Base-by-base conservation (phyloP, 1,140 invertebrate species). In the Glossosoma conforme region DNA sequence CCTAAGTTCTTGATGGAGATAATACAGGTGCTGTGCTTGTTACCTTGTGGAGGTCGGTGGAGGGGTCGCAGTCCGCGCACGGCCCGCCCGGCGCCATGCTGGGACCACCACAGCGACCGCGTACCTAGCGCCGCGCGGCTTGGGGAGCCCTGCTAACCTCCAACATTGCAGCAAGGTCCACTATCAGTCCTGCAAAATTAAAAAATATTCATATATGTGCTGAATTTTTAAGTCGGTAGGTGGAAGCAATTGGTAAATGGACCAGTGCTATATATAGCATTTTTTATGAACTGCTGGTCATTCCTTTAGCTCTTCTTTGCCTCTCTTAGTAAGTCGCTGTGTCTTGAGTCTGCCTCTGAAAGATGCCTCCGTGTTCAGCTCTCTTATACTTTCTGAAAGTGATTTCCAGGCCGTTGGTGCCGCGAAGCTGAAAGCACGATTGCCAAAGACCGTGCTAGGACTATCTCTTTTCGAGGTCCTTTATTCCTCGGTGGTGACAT, bases 11-110 rank as follows among this genome's bases (percentile, higher is more conserved):
- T 8, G 35, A 37, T 37, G 6, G 6, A 28, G 6, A 28, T 28
- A 8, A 28, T 8, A 28, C n/a, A 28, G 24, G 6, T n/a, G 24
- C n/a, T 8, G 6, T 28, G 24, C 6, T 28, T 28, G 20, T 14
- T 49, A 74, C 72, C 63, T 74, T 74, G 52, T 74, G 70, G 32
- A 74, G 58, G 50, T 74, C 72, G 15, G 69, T 68, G 51, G 64
- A 69, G 15, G 70, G 66, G 50, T 74, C 70, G 61, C 72, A 73
- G 44, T 74, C 72, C 1, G 68, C 69, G 35, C 72, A 75, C 8
- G 63, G 60, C n/a, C 65, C 66, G 6, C 67, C 65, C 13, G 64
- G 56, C 4, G 72, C 68, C 21, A 70, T 33, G 30, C 8, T 17
- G 3, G 2, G 11, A 4, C 19, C 40, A 13, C 10, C n/a, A 10